These are phyloP conservation scores for Macrosoma leucophasiata DNA, from an alignment of 2,888 invertebrate species.

Conservation along the genomic window DNA sequence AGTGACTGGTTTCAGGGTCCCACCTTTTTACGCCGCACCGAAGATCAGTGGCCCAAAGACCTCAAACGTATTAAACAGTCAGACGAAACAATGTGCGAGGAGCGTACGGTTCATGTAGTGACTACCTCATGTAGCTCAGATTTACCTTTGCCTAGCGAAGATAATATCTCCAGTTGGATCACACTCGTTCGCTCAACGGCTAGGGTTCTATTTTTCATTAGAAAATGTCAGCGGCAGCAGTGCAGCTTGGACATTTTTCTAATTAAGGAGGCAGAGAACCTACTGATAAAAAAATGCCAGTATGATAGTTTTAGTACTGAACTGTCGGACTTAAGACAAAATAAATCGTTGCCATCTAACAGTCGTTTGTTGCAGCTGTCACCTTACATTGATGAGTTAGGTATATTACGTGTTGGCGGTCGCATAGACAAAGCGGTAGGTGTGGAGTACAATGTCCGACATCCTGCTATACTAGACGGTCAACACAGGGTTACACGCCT, in stretches of 20 bases:
- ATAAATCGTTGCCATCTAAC: slow-evolving; percentile 7
- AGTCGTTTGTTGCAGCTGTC: slow-evolving; percentile 16
- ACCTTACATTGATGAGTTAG: slow-evolving; percentile 14
- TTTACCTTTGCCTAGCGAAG: slow-evolving; percentile 15
- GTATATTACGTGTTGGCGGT: slow-evolving; percentile 18
- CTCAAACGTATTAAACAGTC: slow-evolving; percentile 1
- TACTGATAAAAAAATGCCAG: slow-evolving; percentile 15
- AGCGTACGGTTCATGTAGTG: slow-evolving; percentile 4
- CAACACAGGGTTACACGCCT: slow-evolving; percentile 13
- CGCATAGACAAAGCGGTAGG: slow-evolving; percentile 12
- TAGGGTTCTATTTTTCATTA: slow-evolving; percentile 17
- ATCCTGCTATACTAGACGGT: no score
- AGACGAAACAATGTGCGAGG: slow-evolving; percentile 7
- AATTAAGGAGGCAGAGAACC: slow-evolving; percentile 13
- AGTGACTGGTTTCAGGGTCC: slow-evolving; percentile 20
- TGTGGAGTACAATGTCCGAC: no score
- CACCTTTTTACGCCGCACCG: slow-evolving; percentile 11
- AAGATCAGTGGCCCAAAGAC: slow-evolving; percentile 16
- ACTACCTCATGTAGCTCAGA: not conserved
- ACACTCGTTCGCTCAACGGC: slow-evolving; percentile 15
- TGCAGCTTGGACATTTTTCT: slow-evolving; percentile 8
- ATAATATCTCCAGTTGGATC: slow-evolving; percentile 16
- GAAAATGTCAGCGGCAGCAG: slow-evolving; percentile 8
- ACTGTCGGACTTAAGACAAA: slow-evolving; percentile 6
- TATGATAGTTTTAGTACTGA: slow-evolving; percentile 13